Evolutionary conservation across 2,888 invertebrate species (phyloP), one percentile per base, ranked within the genome.

Genomic region (Brassicogethes aeneus): DNA sequence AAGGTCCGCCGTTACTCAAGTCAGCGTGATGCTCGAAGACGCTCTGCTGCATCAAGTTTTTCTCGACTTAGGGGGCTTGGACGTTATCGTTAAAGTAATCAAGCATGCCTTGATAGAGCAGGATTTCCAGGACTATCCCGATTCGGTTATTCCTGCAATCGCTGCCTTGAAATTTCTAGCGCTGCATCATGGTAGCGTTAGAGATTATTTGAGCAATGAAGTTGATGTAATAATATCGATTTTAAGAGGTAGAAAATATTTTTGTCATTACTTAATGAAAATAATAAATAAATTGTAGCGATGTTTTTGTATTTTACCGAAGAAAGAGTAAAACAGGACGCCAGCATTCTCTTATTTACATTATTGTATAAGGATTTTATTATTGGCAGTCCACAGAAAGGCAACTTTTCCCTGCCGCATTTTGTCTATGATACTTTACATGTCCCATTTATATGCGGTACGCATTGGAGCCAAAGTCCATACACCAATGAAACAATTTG

Each of bases 11-110:
- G 63, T 83, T 41, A 77, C 80, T 43, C 83, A 84, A 64, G 64
- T 82, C 14, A 74, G 79, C 15, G 79, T 81, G 1, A 75, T 83
- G 74, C 61, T 81, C 58, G 73, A 80, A 8, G 80, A 82, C 53
- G 69, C 68, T 31, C 71, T 76, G 14, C 55, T 78, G 23, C 83
- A 82, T 50, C 73, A 75, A 16, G 59, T 71, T 0, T 82, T 83
- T 55, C 43, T 81, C 12, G 71, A 74, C 36, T 66, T 70, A 36
- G 70, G 73, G 43, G 82, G 82, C 0, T 45, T 82, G 8, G 64
- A 69, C 37, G 55, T 76, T 34, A 54, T 76, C 23, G 52, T 70
- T 15, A 65, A 74, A 36, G 64, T 72, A 37, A 70, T 76, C 54
- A 60, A 65, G 40, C 66, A 61, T 45, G 66, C 72, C 2, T 51